Evolutionary conservation across 2,113 vertebrate genomes (phyloP).

Genomic region (Poecile atricapillus): DNA sequence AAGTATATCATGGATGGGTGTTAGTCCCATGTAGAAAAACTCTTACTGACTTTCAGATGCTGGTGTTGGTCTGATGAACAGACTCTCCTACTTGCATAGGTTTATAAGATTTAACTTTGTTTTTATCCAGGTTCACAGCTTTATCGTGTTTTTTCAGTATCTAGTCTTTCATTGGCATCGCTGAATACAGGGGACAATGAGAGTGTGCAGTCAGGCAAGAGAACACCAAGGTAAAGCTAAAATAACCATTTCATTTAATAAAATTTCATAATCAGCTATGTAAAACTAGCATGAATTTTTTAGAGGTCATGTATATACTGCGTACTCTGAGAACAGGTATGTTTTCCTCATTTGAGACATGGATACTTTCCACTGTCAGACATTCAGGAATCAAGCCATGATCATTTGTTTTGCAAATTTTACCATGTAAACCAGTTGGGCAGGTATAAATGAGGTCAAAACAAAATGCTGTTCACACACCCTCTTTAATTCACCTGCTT

Average conservation of each 20-base stretch:
- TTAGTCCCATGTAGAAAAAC: neutral
- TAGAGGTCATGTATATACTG: neutral
- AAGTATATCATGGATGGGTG: conserved; percentile 16
- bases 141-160: conserved; percentile 89
- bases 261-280: neutral
- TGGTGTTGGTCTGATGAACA: conserved; percentile 68
- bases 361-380: neutral
- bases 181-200: conserved; percentile 89
- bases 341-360: neutral
- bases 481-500: conserved; percentile 9
- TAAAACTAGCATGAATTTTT: neutral
- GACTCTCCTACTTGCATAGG: conserved; percentile 37
- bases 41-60: neutral
- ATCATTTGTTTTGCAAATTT: conserved; percentile 20
- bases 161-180: conserved; percentile 93
- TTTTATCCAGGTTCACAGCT: conserved; percentile 81
- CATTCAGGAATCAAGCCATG: neutral
- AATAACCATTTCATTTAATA: neutral
- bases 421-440: neutral
- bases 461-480: neutral
- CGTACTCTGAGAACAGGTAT: neutral
- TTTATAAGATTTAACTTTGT: conserved; percentile 69
- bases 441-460: conserved; percentile 20
- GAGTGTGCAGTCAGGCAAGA: conserved; percentile 90
- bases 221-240: conserved; percentile 84